These are phyloP conservation scores for Xestoiulus laeticollis DNA, from an alignment of 2,888 invertebrate species.

Conservation along the genomic window DNA sequence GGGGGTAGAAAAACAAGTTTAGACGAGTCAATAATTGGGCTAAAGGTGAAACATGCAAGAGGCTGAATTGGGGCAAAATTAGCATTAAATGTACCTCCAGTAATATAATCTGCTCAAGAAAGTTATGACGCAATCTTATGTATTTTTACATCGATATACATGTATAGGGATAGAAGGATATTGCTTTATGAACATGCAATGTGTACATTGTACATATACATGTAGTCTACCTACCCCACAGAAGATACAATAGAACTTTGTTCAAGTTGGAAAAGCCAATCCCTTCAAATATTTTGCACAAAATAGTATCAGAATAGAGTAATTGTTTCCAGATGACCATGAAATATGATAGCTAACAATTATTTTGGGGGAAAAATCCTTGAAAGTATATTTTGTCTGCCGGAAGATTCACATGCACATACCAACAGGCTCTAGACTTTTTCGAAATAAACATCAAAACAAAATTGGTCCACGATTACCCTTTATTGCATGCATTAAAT, in stretches of 20 bases:
- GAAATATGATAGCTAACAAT: conserved; percentile 27
- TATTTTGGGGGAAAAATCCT: conserved; percentile 38
- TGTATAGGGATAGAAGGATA: not conserved
- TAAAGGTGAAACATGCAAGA: not conserved
- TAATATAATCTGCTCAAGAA: not conserved
- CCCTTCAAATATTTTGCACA: not conserved
- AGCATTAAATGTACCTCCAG: not conserved
- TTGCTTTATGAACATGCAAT: not conserved
- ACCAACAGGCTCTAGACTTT: not conserved
- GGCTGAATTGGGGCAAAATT: conserved; percentile 22
- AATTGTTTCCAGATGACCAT: not conserved
- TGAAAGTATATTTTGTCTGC: not conserved
- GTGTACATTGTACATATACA: too few relatives aligned
- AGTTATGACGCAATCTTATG: not conserved
- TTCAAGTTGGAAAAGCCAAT: not conserved
- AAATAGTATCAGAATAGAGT: not conserved
- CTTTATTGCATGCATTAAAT: not conserved
- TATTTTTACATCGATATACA: not conserved
- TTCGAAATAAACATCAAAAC: not conserved
- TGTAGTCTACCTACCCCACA: not conserved
- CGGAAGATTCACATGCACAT: not conserved
- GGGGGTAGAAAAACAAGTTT: conserved; percentile 36
- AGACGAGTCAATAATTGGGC: conserved; percentile 23
- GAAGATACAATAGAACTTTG: not conserved
- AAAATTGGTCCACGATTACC: not conserved